Conservation (phyloP, 2,113 vertebrate genomes). For the Lampris megalopsis region DNA sequence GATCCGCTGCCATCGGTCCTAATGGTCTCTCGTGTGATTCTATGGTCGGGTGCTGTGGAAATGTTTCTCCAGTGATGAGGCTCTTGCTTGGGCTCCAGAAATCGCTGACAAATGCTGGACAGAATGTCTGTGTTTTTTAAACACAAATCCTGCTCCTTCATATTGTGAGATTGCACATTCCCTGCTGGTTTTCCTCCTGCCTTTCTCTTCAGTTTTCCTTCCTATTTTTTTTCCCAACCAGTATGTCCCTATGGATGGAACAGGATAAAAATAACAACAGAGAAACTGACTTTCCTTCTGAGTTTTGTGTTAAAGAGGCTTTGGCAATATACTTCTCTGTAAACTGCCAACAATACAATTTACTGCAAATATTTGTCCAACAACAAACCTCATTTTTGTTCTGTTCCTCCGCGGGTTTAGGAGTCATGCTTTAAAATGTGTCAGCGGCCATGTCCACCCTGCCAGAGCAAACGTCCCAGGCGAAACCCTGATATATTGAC, state of each 20-base stretch:
- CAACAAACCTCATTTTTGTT: not conserved
- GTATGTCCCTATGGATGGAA: no score
- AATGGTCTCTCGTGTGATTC: constrained; percentile 28
- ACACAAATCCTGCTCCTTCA: not conserved
- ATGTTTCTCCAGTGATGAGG: constrained; percentile 39
- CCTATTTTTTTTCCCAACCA: no score
- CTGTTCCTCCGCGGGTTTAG: no score
- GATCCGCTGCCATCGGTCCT: constrained; percentile 44
- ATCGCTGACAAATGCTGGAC: not conserved
- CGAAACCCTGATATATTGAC: constrained; percentile 1
- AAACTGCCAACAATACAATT: not conserved
- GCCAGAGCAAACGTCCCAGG: not conserved
- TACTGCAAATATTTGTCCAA: not conserved
- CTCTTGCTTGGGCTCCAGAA: not conserved
- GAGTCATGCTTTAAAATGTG: not conserved
- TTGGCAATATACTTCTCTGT: no score
- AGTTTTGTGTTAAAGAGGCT: not conserved
- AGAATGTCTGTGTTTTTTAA: not conserved
- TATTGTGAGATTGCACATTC: not conserved
- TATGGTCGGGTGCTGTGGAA: constrained; percentile 45
- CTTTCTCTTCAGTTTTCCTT: no score
- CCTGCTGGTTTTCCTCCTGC: no score
- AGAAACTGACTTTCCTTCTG: not conserved
- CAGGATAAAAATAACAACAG: no score
- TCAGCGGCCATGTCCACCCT: not conserved